Evolutionary conservation across 2,797 vertebrate species (phyloP).

Genomic region (Uromys caudimaculatus): DNA sequence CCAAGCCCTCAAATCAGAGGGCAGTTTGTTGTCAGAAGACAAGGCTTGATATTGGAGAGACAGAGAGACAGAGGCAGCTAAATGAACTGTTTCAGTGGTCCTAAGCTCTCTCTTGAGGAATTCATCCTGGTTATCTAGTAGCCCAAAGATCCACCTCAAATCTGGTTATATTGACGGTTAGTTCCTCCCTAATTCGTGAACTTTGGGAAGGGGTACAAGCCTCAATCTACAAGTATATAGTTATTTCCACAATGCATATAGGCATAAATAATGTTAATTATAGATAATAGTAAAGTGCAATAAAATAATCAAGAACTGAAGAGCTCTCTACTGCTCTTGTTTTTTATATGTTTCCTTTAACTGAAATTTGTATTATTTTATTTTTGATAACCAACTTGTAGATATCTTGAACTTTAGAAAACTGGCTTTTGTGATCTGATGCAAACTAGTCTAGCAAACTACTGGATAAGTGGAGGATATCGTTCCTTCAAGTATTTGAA

Average conservation of each 20-base stretch:
- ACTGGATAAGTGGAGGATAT: neutral
- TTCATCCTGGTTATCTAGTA: neutral
- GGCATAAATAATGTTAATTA: neutral
- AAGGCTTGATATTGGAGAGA: neutral
- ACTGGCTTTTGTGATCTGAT: neutral
- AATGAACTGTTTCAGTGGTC: neutral
- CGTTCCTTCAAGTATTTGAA: conserved; percentile 49
- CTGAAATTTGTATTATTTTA: conserved; percentile 16
- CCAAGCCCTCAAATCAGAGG: neutral
- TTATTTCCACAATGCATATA: neutral
- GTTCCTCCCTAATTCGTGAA: neutral
- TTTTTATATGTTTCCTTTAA: conserved; percentile 27
- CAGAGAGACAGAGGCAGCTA: neutral
- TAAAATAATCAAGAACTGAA: neutral
- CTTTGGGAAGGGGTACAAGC: neutral
- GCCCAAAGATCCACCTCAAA: neutral
- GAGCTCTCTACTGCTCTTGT: neutral
- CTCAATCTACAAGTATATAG: neutral
- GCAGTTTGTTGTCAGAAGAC: neutral
- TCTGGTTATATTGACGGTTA: neutral
- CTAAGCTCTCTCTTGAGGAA: neutral
- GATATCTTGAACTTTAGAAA: conserved; percentile 39
- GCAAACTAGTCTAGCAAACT: neutral
- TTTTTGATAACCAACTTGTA: conserved; percentile 9
- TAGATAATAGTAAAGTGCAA: neutral